These are phyloP conservation scores for Drosophila flavopinicola DNA, from an alignment of 2,888 invertebrate genomes.

Conservation along the genomic window DNA sequence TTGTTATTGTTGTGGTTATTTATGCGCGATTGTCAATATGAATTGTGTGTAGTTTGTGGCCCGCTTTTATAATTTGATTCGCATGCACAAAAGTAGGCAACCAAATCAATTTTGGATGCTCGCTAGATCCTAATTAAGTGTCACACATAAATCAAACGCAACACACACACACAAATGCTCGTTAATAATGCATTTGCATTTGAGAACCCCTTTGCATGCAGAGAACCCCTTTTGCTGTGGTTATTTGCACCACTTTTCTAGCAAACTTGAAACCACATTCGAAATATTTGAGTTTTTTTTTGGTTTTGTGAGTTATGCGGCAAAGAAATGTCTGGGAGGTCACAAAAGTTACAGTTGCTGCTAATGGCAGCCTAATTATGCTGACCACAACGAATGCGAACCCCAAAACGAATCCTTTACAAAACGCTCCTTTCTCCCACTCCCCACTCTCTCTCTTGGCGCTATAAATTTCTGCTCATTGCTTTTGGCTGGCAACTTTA, in stretches of 20 bases:
- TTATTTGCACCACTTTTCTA: constrained; percentile 44
- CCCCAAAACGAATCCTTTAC: constrained; percentile 21
- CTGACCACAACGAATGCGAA: constrained; percentile 52
- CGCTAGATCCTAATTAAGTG: constrained; percentile 74
- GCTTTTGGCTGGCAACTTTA: constrained; percentile 54
- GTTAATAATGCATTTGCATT: constrained; percentile 74
- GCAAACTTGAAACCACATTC: constrained; percentile 35
- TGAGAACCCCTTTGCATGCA: constrained; percentile 59
- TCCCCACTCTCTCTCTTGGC: constrained; percentile 11
- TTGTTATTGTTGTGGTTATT: constrained; percentile 16
- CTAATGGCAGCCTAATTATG: constrained; percentile 76
- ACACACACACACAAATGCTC: constrained; percentile 51
- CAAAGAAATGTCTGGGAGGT: constrained; percentile 24
- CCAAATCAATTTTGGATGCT: constrained; percentile 11
- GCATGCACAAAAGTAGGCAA: constrained; percentile 31
- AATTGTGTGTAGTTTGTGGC: constrained; percentile 3
- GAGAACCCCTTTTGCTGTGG: constrained; percentile 43
- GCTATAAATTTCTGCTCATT: constrained; percentile 61
- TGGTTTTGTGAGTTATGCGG: constrained; percentile 52
- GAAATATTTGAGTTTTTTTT: constrained; percentile 44
- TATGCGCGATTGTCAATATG: constrained; percentile 12
- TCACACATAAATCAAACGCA: constrained; percentile 64
- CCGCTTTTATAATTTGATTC: constrained; percentile 46
- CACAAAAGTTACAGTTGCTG: constrained; percentile 48
- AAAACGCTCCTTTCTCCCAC: background rate